A percentile compares a stretch with the other conserved stretches of the same genome.
Conservation (phyloP, 1,140 invertebrate genomes). For the Zaprionus lachaisei region DNA sequence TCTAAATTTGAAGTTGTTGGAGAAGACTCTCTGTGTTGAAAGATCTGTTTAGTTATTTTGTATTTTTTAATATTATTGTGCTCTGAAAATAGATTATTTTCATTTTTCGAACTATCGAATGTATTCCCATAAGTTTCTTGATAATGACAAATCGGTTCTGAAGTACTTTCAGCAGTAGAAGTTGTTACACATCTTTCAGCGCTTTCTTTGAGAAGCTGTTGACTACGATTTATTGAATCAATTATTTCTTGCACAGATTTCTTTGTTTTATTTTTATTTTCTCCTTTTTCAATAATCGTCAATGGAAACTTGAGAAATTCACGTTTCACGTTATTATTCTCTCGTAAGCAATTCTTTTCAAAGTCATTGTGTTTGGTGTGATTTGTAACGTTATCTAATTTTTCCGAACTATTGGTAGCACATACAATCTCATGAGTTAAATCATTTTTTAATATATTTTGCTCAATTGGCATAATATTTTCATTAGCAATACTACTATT, state of each 20-base stretch:
- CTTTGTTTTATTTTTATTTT: conserved; percentile 33
- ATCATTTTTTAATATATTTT: background rate
- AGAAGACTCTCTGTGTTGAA: conserved; percentile 71
- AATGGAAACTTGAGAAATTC: conserved; percentile 7
- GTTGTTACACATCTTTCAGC: conserved; percentile 63
- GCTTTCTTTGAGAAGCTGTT: conserved; percentile 75
- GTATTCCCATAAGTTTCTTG: conserved; percentile 24
- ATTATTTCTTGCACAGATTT: conserved; percentile 83
- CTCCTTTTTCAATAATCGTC: conserved; percentile 24
- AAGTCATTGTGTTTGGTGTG: background rate
- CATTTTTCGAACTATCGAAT: conserved; percentile 33
- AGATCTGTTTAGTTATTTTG: conserved; percentile 68
- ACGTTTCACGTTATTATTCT: background rate
- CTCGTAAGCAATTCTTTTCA: background rate
- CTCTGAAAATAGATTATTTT: background rate
- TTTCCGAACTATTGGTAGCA: background rate
- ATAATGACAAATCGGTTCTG: conserved; percentile 34
- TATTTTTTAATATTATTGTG: conserved; percentile 63
- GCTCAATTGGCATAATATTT: background rate
- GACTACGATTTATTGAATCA: conserved; percentile 82
- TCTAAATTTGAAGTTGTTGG: conserved; percentile 81
- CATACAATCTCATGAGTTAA: background rate
- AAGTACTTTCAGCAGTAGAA: conserved; percentile 41
- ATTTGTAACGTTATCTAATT: background rate
- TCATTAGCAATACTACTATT: background rate